A percentile compares a stretch with the other conserved stretches of the same genome.
Conservation (phyloP, 92 coral and sea anemone genomes). For the Virgularia gustaviana region DNA sequence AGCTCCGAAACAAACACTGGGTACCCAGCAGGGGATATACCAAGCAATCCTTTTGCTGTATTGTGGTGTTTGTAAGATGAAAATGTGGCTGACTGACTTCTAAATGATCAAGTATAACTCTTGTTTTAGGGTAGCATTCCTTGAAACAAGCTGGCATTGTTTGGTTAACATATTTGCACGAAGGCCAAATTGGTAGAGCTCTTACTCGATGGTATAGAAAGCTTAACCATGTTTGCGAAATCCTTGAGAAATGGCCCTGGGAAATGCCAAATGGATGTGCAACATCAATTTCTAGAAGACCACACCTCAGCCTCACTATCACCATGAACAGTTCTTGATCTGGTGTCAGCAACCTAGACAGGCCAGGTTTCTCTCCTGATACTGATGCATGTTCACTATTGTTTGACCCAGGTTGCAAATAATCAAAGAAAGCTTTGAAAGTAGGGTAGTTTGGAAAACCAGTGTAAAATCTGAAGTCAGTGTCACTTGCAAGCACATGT, state of each 20-base stretch:
- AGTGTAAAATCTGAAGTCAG: conserved; percentile 2
- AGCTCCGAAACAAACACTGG: background rate
- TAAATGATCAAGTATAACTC: background rate
- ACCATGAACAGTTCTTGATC: conserved; percentile 10
- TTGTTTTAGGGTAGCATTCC: background rate
- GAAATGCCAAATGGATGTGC: conserved; percentile 5
- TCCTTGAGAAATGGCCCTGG: background rate
- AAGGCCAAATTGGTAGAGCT: background rate
- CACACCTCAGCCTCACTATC: background rate
- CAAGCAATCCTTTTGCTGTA: background rate
- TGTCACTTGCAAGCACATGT: background rate
- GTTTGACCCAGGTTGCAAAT: background rate
- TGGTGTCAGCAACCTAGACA: background rate
- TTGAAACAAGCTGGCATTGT: background rate
- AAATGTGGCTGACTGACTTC: conserved; percentile 3
- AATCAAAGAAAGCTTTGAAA: conserved; percentile 3
- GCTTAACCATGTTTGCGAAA: background rate
- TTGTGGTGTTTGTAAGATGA: background rate
- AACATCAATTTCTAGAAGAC: background rate
- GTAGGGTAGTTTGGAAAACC: background rate
- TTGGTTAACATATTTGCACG: background rate
- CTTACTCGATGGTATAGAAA: conserved; percentile 1
- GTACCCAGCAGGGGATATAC: background rate
- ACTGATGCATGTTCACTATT: background rate
- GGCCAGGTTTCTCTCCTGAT: background rate